Evolutionary conservation across 2,113 vertebrate genomes (phyloP).

Genomic region (Sterna hirundo): DNA sequence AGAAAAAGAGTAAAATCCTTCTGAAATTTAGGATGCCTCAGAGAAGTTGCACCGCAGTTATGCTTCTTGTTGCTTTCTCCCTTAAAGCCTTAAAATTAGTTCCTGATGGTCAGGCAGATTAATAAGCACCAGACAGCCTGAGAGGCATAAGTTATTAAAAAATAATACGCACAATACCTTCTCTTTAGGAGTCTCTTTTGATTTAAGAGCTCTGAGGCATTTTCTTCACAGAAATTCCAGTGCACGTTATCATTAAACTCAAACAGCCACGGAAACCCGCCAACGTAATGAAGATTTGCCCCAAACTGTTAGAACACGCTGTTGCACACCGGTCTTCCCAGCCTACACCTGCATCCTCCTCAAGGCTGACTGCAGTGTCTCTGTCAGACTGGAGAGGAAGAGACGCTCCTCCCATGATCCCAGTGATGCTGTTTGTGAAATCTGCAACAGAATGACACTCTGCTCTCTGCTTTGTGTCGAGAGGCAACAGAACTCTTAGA

Average conservation of each 20-base stretch:
- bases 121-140: neutral
- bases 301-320: neutral
- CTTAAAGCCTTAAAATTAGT: slow-evolving; percentile 13
- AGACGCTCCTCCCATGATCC: neutral
- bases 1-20: neutral
- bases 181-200: neutral
- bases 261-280: neutral
- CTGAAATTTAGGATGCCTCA: neutral
- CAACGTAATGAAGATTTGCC: neutral
- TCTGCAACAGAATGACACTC: neutral
- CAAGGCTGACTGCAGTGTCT: neutral
- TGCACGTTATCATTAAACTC: neutral
- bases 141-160: neutral
- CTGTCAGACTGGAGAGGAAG: neutral
- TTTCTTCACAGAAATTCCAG: neutral
- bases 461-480: neutral
- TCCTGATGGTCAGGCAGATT: slow-evolving; percentile 6
- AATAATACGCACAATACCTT: neutral
- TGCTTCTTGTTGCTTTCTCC: neutral
- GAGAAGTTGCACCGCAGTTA: neutral
- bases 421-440: neutral
- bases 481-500: neutral
- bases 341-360: neutral
- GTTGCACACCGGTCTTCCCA: neutral
- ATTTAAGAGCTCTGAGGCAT: neutral